phyloP scores from a whole-genome alignment of 2,888 invertebrate species.

The Sarcophaga caerulescens region DNA sequence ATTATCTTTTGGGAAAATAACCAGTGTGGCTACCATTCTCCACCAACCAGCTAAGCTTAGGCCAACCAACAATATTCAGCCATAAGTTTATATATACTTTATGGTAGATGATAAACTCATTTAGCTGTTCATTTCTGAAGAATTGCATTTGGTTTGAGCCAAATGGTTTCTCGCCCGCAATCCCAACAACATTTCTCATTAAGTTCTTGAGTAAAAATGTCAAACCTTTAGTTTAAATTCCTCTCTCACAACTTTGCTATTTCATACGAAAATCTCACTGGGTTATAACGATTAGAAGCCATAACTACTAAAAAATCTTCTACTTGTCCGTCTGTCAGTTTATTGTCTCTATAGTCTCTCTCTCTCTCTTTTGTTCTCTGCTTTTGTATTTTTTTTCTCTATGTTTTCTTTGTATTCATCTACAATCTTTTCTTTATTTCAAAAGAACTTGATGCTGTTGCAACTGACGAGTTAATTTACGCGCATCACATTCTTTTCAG shows the following conservation, averaged over 20 bases:
- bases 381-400: conserved; percentile 1
- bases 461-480: conserved; percentile 69
- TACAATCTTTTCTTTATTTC: conserved; percentile 41
- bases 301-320: conserved; percentile 21
- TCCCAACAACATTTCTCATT: conserved; percentile 35
- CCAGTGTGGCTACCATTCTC: conserved; percentile 24
- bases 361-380: conserved; percentile 7
- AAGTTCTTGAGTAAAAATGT: background rate
- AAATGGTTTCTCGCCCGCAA: conserved; percentile 8
- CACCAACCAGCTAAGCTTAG: conserved; percentile 28
- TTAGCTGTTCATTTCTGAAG: conserved; percentile 59
- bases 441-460: conserved; percentile 32
- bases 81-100: conserved; percentile 59
- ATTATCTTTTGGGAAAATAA: background rate
- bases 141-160: conserved; percentile 51
- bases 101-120: conserved; percentile 65
- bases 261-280: conserved; percentile 17
- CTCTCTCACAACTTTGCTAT: background rate
- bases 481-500: conserved; percentile 67
- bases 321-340: conserved; percentile 27
- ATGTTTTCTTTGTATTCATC: background rate
- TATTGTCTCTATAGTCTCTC: conserved; percentile 24
- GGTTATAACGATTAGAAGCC: conserved; percentile 4
- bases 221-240: background rate
- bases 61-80: conserved; percentile 49